A percentile compares a stretch with the other conserved stretches of the same genome.
Conservation (phyloP, 2,888 invertebrate species). For the Quadroppia sp. region DNA sequence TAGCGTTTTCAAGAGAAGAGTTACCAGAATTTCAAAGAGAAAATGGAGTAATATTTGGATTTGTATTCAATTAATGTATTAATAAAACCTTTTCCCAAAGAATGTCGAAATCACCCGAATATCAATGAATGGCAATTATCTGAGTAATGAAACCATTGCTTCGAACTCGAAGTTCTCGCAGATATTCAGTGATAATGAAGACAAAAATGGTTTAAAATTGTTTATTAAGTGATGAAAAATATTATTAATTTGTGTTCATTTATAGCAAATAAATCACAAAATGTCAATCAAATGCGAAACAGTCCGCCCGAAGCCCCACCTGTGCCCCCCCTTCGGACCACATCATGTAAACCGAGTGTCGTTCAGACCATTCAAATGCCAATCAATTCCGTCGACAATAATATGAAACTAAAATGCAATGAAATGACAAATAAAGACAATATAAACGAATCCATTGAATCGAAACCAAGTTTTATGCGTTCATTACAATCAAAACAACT, state of each 20-base stretch:
- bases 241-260: no score
- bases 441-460: neutral
- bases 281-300: neutral
- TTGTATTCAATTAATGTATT: neutral
- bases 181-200: constrained; percentile 3
- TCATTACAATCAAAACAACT: constrained; percentile 23
- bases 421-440: no score
- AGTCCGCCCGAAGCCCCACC: constrained; percentile 9
- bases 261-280: neutral
- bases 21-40: constrained; percentile 26
- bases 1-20: constrained; percentile 33
- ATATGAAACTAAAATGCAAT: neutral
- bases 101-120: constrained; percentile 13
- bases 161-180: constrained; percentile 5
- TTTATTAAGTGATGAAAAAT: neutral
- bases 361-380: neutral
- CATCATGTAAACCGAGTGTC: constrained; percentile 8
- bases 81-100: neutral
- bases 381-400: constrained; percentile 6
- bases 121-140: constrained; percentile 30
- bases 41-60: constrained; percentile 20
- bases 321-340: constrained; percentile 19
- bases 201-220: neutral
- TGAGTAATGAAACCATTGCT: constrained; percentile 20
- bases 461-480: constrained; percentile 20